phyloP scores from a whole-genome alignment of 92 coral and sea anemone species.

The Scolanthus callimorphus region DNA sequence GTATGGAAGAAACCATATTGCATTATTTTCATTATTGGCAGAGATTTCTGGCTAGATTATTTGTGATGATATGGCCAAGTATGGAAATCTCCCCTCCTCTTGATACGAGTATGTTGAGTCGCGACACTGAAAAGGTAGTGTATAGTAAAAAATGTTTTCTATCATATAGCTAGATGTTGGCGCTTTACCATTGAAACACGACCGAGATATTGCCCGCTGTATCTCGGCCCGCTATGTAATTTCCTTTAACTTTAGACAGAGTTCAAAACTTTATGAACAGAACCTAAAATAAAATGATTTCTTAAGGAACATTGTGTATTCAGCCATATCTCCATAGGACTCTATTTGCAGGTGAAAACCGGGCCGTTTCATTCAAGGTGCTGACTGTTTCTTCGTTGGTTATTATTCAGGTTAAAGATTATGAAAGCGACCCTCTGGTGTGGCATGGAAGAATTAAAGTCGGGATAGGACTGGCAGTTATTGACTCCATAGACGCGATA shows the following conservation, averaged over 20 bases:
- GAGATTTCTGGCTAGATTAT: background rate
- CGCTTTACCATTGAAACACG: too few species aligned
- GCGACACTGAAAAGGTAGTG: background rate
- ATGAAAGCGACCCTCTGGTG: constrained; percentile 66
- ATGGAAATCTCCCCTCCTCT: background rate
- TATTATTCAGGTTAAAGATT: constrained; percentile 83
- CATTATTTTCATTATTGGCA: background rate
- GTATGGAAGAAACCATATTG: too few species aligned
- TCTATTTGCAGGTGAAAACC: too few species aligned
- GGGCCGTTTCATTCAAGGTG: too few species aligned
- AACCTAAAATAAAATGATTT: too few species aligned
- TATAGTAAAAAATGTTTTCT: background rate
- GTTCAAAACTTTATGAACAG: too few species aligned
- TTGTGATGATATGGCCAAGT: background rate
- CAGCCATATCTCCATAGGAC: too few species aligned
- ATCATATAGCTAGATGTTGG: background rate
- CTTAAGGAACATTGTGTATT: too few species aligned
- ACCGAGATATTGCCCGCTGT: too few species aligned
- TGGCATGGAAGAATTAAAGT: constrained; percentile 82
- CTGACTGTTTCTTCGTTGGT: too few species aligned
- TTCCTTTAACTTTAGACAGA: too few species aligned
- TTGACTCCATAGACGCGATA: constrained; percentile 42
- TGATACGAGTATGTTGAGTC: background rate
- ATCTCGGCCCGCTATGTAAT: too few species aligned
- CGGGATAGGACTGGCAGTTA: constrained; percentile 35